Evolutionary conservation across 2,797 vertebrate genomes (phyloP).

Genomic region (Danio kyathit): DNA sequence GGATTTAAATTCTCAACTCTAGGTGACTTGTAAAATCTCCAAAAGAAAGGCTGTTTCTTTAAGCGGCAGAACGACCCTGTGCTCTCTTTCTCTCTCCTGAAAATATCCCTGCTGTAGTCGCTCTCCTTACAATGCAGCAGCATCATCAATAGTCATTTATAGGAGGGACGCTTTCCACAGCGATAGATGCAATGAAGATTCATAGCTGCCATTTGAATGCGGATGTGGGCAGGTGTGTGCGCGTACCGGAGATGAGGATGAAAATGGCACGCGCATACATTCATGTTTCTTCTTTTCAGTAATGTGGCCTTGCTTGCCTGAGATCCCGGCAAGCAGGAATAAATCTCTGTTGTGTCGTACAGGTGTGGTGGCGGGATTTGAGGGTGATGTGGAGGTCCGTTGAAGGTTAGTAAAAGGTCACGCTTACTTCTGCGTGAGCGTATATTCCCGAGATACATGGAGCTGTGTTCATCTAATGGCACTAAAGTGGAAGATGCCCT

Average conservation of each 20-base stretch:
- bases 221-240: conserved; percentile 39
- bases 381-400: conserved; percentile 53
- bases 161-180: conserved; percentile 74
- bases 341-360: conserved; percentile 71
- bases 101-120: conserved; percentile 73
- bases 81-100: conserved; percentile 39
- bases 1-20: no score
- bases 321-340: conserved; percentile 56
- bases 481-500: conserved; percentile 29
- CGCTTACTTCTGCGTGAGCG: conserved; percentile 37
- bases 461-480: conserved; percentile 38
- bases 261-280: conserved; percentile 72
- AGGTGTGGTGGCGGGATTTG: conserved; percentile 60
- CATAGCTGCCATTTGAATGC: conserved; percentile 79
- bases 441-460: conserved; percentile 38
- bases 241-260: conserved; percentile 48
- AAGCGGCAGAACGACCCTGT: conserved; percentile 53
- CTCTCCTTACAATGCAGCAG: conserved; percentile 74
- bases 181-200: conserved; percentile 82
- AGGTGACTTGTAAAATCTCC: no score
- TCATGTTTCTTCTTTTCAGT: conserved; percentile 55
- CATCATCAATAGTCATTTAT: conserved; percentile 86
- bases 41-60: no score
- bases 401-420: conserved; percentile 54
- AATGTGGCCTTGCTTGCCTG: conserved; percentile 73